Conservation (phyloP, 2,888 invertebrate species). For the Lepidonotus clava region DNA sequence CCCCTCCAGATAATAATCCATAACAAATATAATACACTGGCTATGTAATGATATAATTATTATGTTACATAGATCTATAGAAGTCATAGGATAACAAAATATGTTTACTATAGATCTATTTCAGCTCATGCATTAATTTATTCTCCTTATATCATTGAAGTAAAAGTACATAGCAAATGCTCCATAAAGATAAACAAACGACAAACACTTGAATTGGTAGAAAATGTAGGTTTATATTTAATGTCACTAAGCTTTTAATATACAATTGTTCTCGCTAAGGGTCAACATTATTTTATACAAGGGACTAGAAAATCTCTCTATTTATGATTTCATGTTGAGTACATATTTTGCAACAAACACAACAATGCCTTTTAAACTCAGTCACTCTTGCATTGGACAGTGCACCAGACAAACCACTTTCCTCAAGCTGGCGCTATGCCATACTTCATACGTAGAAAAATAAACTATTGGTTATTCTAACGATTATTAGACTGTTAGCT, state of each 20-base stretch:
- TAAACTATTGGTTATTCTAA: background rate
- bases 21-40: too few species aligned
- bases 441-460: background rate
- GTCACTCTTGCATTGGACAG: background rate
- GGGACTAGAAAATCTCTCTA: constrained; percentile 27
- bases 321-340: background rate
- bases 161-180: too few species aligned
- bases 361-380: constrained; percentile 2
- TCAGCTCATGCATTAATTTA: too few species aligned
- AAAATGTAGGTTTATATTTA: background rate
- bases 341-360: constrained; percentile 5
- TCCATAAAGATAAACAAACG: too few species aligned
- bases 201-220: too few species aligned
- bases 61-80: too few species aligned
- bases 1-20: too few species aligned
- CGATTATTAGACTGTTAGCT: background rate
- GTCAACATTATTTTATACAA: constrained; percentile 29
- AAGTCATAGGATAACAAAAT: too few species aligned
- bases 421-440: background rate
- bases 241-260: constrained; percentile 19
- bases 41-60: too few species aligned
- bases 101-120: too few species aligned
- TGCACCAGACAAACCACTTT: background rate
- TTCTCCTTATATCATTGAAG: too few species aligned
- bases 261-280: background rate